Evolutionary conservation across 2,888 invertebrate species (phyloP).

Genomic region (Sipha maydis): DNA sequence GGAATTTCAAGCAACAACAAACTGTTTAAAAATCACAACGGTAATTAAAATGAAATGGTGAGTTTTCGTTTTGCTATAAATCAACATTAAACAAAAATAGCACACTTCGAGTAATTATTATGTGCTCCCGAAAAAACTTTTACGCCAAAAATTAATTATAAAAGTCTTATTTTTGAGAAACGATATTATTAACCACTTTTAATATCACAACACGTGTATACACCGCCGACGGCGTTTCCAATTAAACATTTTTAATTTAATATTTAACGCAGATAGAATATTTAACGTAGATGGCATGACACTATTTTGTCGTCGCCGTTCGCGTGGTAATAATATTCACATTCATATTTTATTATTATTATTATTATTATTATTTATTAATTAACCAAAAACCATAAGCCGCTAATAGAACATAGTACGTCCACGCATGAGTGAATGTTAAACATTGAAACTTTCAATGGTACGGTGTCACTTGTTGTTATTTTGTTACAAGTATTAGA

Average conservation of each 20-base stretch:
- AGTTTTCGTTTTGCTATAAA: conserved; percentile 38
- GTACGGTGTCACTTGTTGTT: too few relatives aligned
- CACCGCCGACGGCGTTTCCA: neutral
- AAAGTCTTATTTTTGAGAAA: conserved; percentile 9
- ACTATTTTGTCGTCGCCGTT: too few relatives aligned
- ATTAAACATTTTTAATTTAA: neutral
- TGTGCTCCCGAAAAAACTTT: neutral
- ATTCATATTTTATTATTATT: too few relatives aligned
- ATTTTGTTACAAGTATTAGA: too few relatives aligned
- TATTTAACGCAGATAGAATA: neutral
- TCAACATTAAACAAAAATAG: conserved; percentile 33
- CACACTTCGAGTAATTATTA: neutral
- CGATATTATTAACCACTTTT: neutral
- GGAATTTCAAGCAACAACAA: conserved; percentile 22
- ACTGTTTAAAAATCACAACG: conserved; percentile 32
- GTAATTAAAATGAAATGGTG: conserved; percentile 47
- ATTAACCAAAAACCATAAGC: too few relatives aligned
- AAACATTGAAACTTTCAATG: too few relatives aligned
- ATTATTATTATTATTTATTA: too few relatives aligned
- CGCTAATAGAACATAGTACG: too few relatives aligned
- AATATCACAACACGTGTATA: neutral
- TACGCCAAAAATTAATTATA: conserved; percentile 34
- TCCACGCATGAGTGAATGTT: too few relatives aligned
- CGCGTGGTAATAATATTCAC: too few relatives aligned
- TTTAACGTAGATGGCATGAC: too few relatives aligned